These are phyloP conservation scores for Pitta sordida DNA, from an alignment of 2,113 vertebrate genomes.

Conservation along the genomic window DNA sequence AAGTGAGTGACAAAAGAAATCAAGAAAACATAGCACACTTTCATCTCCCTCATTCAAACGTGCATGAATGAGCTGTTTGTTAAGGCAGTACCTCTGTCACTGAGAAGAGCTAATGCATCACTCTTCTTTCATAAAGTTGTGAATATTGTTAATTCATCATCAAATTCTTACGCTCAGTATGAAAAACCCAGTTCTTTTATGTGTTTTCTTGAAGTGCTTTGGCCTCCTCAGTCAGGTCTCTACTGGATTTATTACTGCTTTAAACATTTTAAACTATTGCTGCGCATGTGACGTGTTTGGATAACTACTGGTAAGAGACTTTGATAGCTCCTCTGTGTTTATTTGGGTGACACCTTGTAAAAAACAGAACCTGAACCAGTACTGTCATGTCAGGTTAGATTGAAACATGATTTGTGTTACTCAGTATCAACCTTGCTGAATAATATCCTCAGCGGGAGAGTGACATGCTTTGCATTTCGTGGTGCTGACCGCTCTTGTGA, in stretches of 20 bases:
- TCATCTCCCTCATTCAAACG: background rate
- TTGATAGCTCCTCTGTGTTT: background rate
- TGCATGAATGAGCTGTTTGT: background rate
- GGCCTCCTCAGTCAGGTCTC: background rate
- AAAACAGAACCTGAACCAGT: background rate
- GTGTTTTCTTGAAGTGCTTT: background rate
- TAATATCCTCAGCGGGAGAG: background rate
- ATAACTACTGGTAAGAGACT: background rate
- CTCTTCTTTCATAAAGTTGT: background rate
- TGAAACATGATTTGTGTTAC: background rate
- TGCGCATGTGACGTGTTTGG: background rate
- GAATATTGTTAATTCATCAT: slow-evolving; percentile 13
- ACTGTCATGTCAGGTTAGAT: background rate
- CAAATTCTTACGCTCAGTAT: background rate
- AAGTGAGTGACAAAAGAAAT: background rate
- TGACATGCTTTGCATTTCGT: background rate
- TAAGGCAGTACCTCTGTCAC: slow-evolving; percentile 1
- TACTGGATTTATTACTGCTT: background rate
- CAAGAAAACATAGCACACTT: background rate
- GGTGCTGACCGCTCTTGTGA: background rate
- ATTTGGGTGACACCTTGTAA: background rate
- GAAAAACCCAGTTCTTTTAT: background rate
- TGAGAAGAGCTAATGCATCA: background rate
- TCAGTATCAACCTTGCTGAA: background rate
- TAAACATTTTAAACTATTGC: background rate